Percentiles rank a stretch among this genome's conserved stretches.
Evolutionary conservation across 2,797 vertebrate species (phyloP).

Genomic region (Synaphobranchus kaupii): DNA sequence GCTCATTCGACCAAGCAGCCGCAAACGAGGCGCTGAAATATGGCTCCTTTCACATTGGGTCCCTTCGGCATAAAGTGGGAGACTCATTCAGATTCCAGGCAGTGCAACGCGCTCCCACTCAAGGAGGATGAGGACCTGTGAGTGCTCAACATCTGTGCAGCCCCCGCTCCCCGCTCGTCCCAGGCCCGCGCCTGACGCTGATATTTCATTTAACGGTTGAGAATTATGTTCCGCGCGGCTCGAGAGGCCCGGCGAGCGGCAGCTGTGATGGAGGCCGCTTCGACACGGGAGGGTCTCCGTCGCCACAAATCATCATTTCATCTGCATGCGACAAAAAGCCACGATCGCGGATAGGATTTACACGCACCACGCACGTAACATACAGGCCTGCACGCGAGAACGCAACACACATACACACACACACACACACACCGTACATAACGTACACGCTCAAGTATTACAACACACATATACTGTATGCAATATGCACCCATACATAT

Average conservation of each 20-base stretch:
- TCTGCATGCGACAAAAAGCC: background rate
- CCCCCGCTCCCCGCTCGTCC: background rate
- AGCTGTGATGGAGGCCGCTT: background rate
- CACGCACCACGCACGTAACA: background rate
- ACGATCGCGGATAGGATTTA: background rate
- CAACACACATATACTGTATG: background rate
- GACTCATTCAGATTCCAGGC: background rate
- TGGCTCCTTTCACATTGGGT: background rate
- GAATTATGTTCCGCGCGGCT: background rate
- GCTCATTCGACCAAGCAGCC: background rate
- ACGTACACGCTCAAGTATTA: too few relatives aligned
- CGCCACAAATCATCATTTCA: background rate
- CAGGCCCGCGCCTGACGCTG: background rate
- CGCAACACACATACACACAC: too few relatives aligned
- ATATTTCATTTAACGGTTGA: background rate
- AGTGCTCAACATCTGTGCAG: background rate
- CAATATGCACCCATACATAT: background rate
- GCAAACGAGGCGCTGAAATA: conserved; percentile 3
- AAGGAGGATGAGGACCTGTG: background rate
- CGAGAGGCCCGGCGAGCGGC: background rate
- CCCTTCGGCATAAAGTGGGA: background rate
- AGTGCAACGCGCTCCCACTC: background rate
- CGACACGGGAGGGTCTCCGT: background rate
- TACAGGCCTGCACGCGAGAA: background rate
- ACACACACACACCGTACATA: background rate